Evolutionary conservation across 2,888 invertebrate species (phyloP).

Genomic region (Balanococcus diminutus): DNA sequence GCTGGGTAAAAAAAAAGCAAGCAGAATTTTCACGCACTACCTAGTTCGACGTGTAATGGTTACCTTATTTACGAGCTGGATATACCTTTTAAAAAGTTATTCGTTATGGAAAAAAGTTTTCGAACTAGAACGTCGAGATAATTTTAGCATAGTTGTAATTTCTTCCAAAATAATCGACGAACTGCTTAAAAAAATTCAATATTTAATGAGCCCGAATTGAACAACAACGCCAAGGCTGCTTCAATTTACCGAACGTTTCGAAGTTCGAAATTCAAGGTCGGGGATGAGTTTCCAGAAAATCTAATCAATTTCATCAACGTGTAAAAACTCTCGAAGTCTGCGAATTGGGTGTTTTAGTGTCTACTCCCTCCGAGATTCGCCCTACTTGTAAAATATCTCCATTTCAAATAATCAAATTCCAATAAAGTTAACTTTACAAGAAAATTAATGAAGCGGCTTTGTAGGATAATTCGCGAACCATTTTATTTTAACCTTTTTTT

Average conservation of each 20-base stretch:
- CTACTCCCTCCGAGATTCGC: no score
- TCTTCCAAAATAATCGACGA: slow-evolving; percentile 13
- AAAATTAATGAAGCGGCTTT: no score
- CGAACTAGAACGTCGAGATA: background rate
- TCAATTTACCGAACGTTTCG: background rate
- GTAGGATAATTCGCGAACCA: no score
- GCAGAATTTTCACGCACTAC: background rate
- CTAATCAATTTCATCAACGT: no score
- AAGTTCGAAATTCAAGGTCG: background rate
- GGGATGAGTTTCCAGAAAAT: background rate
- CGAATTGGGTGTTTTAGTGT: no score
- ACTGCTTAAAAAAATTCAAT: slow-evolving; percentile 27
- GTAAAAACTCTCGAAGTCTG: no score
- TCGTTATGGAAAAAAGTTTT: slow-evolving; percentile 12
- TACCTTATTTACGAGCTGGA: slow-evolving; percentile 17
- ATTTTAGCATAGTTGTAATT: slow-evolving; percentile 23
- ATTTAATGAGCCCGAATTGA: slow-evolving; percentile 14
- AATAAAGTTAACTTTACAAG: no score
- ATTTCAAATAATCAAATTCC: no score
- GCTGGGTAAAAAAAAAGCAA: background rate
- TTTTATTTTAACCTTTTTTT: no score
- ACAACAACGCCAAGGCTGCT: background rate
- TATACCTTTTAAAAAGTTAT: slow-evolving; percentile 31
- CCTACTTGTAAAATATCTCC: no score
- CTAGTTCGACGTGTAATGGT: background rate